These are phyloP conservation scores for Drosophila oshimai DNA, from an alignment of 1,140 invertebrate genomes.

Conservation along the genomic window DNA sequence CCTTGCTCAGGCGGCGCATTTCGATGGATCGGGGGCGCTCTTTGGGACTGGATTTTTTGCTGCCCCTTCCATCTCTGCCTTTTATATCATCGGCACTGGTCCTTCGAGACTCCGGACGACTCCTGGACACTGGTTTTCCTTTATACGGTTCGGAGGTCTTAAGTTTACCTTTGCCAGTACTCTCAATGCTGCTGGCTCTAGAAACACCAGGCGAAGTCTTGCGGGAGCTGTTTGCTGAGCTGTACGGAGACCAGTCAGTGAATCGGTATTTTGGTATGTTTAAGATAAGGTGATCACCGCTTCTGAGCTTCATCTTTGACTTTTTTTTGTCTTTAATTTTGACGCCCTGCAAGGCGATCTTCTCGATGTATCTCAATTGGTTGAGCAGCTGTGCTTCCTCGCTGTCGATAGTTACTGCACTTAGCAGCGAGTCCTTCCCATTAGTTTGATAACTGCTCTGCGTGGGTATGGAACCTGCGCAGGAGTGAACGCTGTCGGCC, in stretches of 20 bases:
- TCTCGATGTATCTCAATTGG: constrained; percentile 76
- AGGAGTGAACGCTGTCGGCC: constrained; percentile 76
- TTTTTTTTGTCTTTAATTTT: constrained; percentile 82
- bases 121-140: constrained; percentile 83
- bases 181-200: constrained; percentile 79
- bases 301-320: constrained; percentile 77
- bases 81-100: constrained; percentile 85
- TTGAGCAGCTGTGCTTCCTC: constrained; percentile 85
- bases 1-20: constrained; percentile 86
- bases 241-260: constrained; percentile 80
- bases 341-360: constrained; percentile 79
- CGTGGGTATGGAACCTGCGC: constrained; percentile 78
- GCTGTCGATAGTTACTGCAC: constrained; percentile 84
- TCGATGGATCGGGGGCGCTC: constrained; percentile 87
- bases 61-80: constrained; percentile 82
- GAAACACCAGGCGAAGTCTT: constrained; percentile 81
- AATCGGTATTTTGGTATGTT: constrained; percentile 82
- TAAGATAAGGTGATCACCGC: constrained; percentile 79
- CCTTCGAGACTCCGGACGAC: constrained; percentile 83
- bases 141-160: constrained; percentile 72
- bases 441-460: constrained; percentile 56
- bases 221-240: constrained; percentile 79
- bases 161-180: constrained; percentile 71
- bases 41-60: constrained; percentile 83
- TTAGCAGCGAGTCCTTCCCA: constrained; percentile 56